phyloP scores from a whole-genome alignment of 2,888 invertebrate species.

The Penaeus monodon region DNA sequence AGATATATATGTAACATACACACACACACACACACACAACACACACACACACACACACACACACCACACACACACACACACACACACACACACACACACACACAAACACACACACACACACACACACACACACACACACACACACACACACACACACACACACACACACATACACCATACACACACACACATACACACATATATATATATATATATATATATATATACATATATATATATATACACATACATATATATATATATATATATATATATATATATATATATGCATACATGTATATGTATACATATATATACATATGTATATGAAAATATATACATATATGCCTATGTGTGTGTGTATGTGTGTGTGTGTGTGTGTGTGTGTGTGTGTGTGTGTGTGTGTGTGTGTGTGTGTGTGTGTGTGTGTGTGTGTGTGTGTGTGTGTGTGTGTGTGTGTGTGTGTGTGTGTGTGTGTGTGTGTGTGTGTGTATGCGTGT shows the following conservation, averaged over 20 bases:
- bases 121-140: not conserved
- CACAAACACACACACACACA: not conserved
- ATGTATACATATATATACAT: not conserved
- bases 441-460: not conserved
- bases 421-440: not conserved
- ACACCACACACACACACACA: not conserved
- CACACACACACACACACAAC: not conserved
- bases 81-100: too few species aligned
- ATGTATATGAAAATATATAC: slow-evolving; percentile 2
- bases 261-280: slow-evolving; percentile 14
- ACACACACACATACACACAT: too few species aligned
- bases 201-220: slow-evolving; percentile 18
- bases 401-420: not conserved
- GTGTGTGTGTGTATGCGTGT: too few species aligned
- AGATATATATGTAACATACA: not conserved
- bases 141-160: not conserved
- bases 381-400: not conserved
- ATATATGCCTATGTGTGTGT: not conserved
- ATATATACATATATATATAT: slow-evolving; percentile 15
- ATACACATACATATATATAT: slow-evolving; percentile 14
- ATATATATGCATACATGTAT: slow-evolving; percentile 2
- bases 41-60: not conserved
- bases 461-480: too few species aligned
- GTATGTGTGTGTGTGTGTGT: not conserved
- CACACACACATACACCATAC: not conserved